Conservation (phyloP, 2,888 invertebrate genomes). For the Actias luna region DNA sequence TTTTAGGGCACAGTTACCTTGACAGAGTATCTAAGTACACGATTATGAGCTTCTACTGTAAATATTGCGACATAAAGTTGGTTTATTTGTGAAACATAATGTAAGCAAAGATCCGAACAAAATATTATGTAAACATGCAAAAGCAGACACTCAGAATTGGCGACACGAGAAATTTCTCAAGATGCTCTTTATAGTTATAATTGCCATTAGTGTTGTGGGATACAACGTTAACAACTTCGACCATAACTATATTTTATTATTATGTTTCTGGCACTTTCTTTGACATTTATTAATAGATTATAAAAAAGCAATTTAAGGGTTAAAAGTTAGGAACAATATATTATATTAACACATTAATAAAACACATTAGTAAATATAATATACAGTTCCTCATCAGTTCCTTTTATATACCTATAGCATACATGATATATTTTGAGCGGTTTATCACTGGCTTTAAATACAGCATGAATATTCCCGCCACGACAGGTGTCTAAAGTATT, state of each 20-base stretch:
- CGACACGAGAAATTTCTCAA: background rate
- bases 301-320: too few species aligned
- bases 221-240: background rate
- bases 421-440: too few species aligned
- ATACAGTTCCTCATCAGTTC: too few species aligned
- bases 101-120: background rate
- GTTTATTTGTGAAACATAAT: background rate
- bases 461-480: too few species aligned
- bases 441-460: too few species aligned
- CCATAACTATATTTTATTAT: background rate
- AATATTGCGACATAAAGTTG: background rate
- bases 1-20: background rate
- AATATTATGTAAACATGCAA: background rate
- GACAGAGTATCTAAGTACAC: background rate
- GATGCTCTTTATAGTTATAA: background rate
- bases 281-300: too few species aligned
- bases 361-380: too few species aligned
- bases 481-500: too few species aligned
- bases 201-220: background rate
- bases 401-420: too few species aligned
- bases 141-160: background rate
- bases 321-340: too few species aligned
- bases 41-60: background rate
- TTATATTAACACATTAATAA: too few species aligned
- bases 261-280: background rate